Conservation (phyloP, 2,113 vertebrate genomes). For the Choloepus hoffmanni region DNA sequence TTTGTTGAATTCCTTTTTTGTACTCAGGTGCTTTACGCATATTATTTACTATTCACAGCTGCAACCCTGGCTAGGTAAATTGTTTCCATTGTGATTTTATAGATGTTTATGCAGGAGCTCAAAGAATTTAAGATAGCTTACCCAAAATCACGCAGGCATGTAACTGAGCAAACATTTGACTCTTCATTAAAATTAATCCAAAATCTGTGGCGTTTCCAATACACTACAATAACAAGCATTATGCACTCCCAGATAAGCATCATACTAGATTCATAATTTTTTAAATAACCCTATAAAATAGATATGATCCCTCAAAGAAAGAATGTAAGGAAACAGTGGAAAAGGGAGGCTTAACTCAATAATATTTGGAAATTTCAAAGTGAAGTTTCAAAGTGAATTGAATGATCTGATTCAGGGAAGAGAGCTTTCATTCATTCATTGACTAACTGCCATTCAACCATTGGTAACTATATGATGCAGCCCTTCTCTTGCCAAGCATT, state of each 20-base stretch:
- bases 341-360: background rate
- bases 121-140: background rate
- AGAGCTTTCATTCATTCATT: background rate
- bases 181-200: constrained; percentile 15
- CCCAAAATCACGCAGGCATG: background rate
- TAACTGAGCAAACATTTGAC: background rate
- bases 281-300: background rate
- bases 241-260: background rate
- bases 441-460: background rate
- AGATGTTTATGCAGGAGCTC: background rate
- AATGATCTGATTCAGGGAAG: background rate
- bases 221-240: background rate
- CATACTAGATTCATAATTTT: background rate
- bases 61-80: background rate
- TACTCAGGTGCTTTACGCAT: background rate
- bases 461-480: background rate
- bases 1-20: background rate
- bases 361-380: background rate
- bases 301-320: background rate
- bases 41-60: constrained; percentile 24
- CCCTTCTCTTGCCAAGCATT: background rate
- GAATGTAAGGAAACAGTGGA: background rate
- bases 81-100: constrained; percentile 43
- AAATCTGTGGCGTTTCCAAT: background rate
- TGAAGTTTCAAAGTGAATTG: background rate